Evolutionary conservation across 2,113 vertebrate species (phyloP).

Genomic region (Pantherophis guttatus): DNA sequence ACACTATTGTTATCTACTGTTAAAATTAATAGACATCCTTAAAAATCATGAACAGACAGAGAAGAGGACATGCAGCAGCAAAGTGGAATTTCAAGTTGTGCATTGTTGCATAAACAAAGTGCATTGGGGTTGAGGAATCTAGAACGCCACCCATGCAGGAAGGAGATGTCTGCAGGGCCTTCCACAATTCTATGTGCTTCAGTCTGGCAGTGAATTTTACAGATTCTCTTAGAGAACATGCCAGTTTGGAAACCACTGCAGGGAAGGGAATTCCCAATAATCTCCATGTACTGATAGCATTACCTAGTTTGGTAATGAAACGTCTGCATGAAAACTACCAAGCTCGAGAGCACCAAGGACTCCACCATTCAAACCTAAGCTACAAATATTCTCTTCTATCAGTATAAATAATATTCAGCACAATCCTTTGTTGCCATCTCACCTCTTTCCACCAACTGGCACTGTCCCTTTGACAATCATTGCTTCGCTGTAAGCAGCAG

Average conservation of each 20-base stretch:
- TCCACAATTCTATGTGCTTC: neutral
- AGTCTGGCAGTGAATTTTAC: neutral
- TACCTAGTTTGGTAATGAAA: neutral
- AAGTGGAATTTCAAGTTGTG: neutral
- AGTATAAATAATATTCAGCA: neutral
- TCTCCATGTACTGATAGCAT: neutral
- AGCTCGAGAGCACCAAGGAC: neutral
- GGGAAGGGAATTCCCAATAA: neutral
- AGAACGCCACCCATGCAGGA: neutral
- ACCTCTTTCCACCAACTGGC: conserved; percentile 50
- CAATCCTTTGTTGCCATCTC: neutral
- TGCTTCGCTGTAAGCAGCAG: conserved; percentile 66
- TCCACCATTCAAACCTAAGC: neutral
- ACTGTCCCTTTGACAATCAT: conserved; percentile 13
- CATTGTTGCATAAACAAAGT: neutral
- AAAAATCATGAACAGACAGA: neutral
- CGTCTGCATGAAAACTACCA: neutral
- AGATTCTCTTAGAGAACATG: neutral
- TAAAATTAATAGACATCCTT: neutral
- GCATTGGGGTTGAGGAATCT: neutral
- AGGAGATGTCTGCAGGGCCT: neutral
- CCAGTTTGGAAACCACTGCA: neutral
- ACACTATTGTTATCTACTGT: neutral
- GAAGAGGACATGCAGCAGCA: neutral
- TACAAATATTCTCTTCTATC: neutral